Evolutionary conservation across 2,888 invertebrate genomes (phyloP).

Genomic region (Parasteatoda lunata): DNA sequence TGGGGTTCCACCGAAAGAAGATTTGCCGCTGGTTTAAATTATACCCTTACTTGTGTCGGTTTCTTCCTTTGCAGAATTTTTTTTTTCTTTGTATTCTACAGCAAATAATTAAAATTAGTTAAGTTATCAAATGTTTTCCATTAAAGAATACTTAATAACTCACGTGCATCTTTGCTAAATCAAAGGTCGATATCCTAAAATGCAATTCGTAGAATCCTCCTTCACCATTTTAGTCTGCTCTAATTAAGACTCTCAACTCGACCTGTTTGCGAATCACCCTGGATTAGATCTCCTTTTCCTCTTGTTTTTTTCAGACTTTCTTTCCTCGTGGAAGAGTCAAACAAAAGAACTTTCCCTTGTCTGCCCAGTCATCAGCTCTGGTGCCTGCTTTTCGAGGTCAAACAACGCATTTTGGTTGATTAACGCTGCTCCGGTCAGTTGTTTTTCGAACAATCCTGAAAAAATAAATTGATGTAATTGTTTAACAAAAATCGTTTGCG

Average conservation of each 20-base stretch:
- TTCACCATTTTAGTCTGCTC: slow-evolving; percentile 17
- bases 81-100: no score
- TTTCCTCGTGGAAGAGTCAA: slow-evolving; percentile 27
- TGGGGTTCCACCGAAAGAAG: no score
- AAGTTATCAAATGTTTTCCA: no score
- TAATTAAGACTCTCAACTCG: slow-evolving; percentile 24
- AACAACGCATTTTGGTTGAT: not conserved
- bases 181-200: slow-evolving; percentile 47
- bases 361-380: slow-evolving; percentile 2
- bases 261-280: slow-evolving; percentile 40
- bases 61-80: no score
- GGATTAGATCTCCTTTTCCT: not conserved
- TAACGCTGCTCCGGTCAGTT: not conserved
- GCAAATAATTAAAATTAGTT: no score
- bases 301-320: slow-evolving; percentile 22
- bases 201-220: not conserved
- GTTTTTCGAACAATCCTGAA: no score
- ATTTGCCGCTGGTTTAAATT: no score
- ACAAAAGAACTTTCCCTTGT: slow-evolving; percentile 33
- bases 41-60: no score
- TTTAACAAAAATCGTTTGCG: no score
- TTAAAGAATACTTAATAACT: not conserved
- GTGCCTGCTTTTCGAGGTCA: slow-evolving; percentile 43
- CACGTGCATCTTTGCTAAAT: slow-evolving; percentile 16
- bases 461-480: no score